These are phyloP conservation scores for Henricia sp. DNA, from an alignment of 53 echinoderm and acorn worm genomes.

Conservation along the genomic window DNA sequence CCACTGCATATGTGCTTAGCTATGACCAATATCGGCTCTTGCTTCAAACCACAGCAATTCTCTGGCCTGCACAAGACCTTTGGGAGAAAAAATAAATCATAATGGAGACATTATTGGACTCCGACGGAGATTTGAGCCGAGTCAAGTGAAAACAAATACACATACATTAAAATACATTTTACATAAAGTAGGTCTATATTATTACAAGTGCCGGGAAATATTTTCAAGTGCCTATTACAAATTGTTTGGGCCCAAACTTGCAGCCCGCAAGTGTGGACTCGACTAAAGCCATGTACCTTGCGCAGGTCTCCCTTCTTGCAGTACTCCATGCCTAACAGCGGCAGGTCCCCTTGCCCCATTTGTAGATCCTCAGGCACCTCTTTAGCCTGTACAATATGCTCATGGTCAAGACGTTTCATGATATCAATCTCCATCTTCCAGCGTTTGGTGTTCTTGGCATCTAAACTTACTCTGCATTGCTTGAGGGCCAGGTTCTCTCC, in stretches of 20 bases:
- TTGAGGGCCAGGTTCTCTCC: conserved; percentile 74
- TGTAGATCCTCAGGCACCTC: conserved; percentile 74
- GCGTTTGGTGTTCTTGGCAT: conserved; percentile 69
- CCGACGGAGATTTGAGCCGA: too few relatives aligned
- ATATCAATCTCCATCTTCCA: conserved; percentile 89
- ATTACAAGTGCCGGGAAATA: too few relatives aligned
- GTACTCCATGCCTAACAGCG: conserved; percentile 92
- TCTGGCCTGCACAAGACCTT: conserved; percentile 75
- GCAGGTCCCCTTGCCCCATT: conserved; percentile 49
- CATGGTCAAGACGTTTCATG: conserved; percentile 79
- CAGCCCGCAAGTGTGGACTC: too few relatives aligned
- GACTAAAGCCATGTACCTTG: too few relatives aligned
- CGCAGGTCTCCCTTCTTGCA: conserved; percentile 86
- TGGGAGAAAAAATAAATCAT: conserved; percentile 1
- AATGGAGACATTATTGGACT: too few relatives aligned
- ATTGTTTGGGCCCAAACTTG: too few relatives aligned
- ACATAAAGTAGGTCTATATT: too few relatives aligned
- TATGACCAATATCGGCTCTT: conserved; percentile 51
- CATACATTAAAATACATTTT: too few relatives aligned
- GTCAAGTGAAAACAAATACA: too few relatives aligned
- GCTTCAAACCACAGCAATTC: conserved; percentile 70
- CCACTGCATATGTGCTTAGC: conserved; percentile 66
- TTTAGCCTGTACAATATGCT: conserved; percentile 72
- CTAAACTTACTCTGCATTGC: conserved; percentile 72
- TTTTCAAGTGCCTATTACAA: too few relatives aligned